Conservation (phyloP, 1,140 invertebrate species). For the Euwallacea fornicatus region DNA sequence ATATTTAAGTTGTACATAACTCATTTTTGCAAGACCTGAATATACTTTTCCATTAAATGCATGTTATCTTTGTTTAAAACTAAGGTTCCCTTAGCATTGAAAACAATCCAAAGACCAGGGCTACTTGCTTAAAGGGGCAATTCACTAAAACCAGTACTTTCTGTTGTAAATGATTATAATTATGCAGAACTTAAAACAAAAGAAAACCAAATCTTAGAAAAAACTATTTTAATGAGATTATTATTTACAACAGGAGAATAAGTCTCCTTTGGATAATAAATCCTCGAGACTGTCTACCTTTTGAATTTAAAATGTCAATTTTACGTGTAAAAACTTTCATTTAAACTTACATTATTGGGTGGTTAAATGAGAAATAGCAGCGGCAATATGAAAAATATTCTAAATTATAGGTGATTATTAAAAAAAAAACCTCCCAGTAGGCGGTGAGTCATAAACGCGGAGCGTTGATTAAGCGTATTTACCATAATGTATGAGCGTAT, state of each 20-base stretch:
- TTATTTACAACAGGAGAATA: constrained; percentile 46
- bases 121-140: neutral
- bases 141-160: neutral
- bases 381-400: constrained; percentile 14
- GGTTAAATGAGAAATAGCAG: constrained; percentile 2
- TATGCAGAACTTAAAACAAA: constrained; percentile 2
- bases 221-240: constrained; percentile 50
- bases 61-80: no score
- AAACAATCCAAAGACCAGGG: no score
- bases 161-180: constrained; percentile 5
- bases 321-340: constrained; percentile 25
- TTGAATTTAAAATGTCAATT: constrained; percentile 24
- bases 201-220: constrained; percentile 36
- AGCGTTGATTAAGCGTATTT: no score
- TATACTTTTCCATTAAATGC: no score
- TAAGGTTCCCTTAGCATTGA: no score
- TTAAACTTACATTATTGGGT: constrained; percentile 11
- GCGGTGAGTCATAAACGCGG: no score
- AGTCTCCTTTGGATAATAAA: neutral
- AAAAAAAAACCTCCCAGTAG: no score
- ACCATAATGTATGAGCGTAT: no score
- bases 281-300: constrained; percentile 7
- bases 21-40: no score
- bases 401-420: constrained; percentile 12
- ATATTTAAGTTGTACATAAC: no score